phyloP scores from a whole-genome alignment of 2,797 vertebrate genomes.

The Champsocephalus esox region DNA sequence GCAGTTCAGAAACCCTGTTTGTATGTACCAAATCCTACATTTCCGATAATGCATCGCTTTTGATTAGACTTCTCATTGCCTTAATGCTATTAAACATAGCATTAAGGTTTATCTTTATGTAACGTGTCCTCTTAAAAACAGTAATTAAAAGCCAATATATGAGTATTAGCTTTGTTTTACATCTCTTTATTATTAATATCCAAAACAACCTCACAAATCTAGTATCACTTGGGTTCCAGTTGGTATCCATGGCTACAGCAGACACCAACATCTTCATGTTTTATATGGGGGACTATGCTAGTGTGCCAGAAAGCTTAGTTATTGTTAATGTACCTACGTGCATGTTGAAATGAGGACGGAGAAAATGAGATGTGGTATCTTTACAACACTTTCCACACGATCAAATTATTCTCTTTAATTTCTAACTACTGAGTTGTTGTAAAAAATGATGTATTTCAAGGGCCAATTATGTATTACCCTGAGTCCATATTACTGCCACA shows the following conservation, averaged over 20 bases:
- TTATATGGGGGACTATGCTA: not conserved
- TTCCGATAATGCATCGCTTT: not conserved
- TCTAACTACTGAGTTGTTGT: not conserved
- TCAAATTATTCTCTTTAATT: constrained; percentile 6
- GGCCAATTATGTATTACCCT: constrained; percentile 12
- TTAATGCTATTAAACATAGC: no score
- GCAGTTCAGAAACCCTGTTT: not conserved
- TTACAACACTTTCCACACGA: not conserved
- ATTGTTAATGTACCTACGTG: not conserved
- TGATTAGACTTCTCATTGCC: no score
- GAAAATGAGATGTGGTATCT: not conserved
- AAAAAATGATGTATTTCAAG: not conserved
- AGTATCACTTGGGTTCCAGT: not conserved
- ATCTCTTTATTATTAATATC: not conserved
- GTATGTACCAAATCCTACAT: no score
- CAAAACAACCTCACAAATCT: not conserved
- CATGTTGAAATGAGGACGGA: not conserved
- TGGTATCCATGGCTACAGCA: not conserved
- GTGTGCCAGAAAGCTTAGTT: not conserved
- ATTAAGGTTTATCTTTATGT: no score
- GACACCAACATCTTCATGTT: not conserved
- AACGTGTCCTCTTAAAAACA: not conserved
- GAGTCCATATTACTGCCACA: constrained; percentile 18
- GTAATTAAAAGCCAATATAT: not conserved
- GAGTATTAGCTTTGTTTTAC: not conserved